Conservation (phyloP, 1,140 invertebrate genomes). For the Liolophura sinensis region DNA sequence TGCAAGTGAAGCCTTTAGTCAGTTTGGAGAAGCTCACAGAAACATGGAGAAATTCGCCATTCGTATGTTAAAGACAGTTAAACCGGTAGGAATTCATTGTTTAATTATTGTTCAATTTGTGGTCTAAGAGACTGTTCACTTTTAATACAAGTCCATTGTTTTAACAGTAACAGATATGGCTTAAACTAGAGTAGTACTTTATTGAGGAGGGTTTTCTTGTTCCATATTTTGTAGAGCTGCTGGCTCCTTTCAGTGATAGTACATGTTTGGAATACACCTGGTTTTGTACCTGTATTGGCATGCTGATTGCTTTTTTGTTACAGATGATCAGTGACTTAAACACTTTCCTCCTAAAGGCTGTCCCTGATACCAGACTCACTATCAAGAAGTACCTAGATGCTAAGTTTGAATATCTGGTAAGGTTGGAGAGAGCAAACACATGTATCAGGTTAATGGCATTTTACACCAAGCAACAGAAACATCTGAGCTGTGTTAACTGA, state of each 20-base stretch:
- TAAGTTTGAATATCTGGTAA: conserved; percentile 93
- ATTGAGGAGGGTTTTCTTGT: neutral
- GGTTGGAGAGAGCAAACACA: conserved; percentile 14
- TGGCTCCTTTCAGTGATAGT: too few species aligned
- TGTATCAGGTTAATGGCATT: too few species aligned
- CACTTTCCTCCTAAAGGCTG: conserved; percentile 95
- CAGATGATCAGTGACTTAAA: conserved; percentile 90
- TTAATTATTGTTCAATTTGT: conserved; percentile 9
- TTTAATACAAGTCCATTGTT: neutral
- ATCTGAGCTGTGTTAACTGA: too few species aligned
- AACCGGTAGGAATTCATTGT: conserved; percentile 72
- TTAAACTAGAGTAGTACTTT: neutral
- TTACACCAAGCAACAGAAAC: too few species aligned
- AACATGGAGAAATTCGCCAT: conserved; percentile 91
- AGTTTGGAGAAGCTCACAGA: conserved; percentile 93
- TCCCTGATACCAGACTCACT: conserved; percentile 96
- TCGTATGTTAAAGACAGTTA: conserved; percentile 86
- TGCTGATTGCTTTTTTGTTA: conserved; percentile 33
- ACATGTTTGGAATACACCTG: too few species aligned
- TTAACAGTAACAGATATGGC: neutral
- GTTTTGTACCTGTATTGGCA: neutral
- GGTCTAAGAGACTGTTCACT: neutral
- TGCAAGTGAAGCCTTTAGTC: conserved; percentile 92
- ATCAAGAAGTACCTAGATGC: conserved; percentile 96
- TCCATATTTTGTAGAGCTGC: too few species aligned